Conservation (phyloP, 1,140 invertebrate genomes). For the Pissodes strobi region DNA sequence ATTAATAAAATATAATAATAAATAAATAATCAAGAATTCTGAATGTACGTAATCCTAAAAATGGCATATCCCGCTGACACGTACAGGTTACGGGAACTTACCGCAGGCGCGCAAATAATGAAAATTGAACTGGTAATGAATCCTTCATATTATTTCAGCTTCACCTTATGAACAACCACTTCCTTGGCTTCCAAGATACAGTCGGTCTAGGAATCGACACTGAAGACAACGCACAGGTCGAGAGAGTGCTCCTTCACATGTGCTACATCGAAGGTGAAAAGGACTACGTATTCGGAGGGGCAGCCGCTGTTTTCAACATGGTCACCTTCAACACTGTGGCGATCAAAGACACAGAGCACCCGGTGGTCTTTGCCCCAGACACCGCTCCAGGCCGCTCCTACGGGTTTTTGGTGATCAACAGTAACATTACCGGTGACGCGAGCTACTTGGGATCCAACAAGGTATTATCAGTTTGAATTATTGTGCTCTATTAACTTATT, state of each 20-base stretch:
- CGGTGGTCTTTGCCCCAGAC: slow-evolving; percentile 5
- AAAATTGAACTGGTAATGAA: too few species aligned
- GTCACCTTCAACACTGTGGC: slow-evolving; percentile 6
- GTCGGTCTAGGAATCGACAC: background rate
- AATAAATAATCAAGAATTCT: too few species aligned
- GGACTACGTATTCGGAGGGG: slow-evolving; percentile 9
- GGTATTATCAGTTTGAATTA: too few species aligned
- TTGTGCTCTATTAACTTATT: too few species aligned
- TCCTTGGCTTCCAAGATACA: slow-evolving; percentile 9
- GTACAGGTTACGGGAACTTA: too few species aligned
- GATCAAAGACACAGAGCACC: background rate
- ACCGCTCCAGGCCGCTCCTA: background rate
- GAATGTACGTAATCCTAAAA: too few species aligned
- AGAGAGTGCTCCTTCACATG: slow-evolving; percentile 11
- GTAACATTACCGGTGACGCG: slow-evolving; percentile 11
- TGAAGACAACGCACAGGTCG: background rate
- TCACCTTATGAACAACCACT: slow-evolving; percentile 9
- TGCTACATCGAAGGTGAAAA: slow-evolving; percentile 12
- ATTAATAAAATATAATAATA: too few species aligned
- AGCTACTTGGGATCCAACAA: background rate
- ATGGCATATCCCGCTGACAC: too few species aligned
- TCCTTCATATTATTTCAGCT: slow-evolving; percentile 3
- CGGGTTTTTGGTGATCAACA: slow-evolving; percentile 17
- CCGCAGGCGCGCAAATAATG: too few species aligned
- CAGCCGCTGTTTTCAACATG: slow-evolving; percentile 10